A percentile compares a stretch with the other conserved stretches of the same genome.
phyloP scores from a whole-genome alignment of 2,888 invertebrate species.

The Xanthia togata region DNA sequence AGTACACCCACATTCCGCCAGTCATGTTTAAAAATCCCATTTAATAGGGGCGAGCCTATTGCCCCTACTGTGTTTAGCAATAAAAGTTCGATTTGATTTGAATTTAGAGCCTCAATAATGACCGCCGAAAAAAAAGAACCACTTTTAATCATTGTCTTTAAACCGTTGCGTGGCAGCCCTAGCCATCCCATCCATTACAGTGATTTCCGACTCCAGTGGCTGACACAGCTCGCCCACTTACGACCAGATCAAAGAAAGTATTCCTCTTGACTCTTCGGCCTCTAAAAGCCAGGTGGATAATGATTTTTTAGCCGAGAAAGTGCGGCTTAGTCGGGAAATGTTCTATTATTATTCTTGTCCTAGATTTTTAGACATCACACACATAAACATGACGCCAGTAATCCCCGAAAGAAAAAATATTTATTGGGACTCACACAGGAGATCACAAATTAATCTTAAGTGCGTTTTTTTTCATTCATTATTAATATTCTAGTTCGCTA shows the following conservation, averaged over 20 bases:
- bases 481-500: too few relatives aligned
- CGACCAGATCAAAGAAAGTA: constrained; percentile 80
- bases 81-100: neutral
- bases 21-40: too few relatives aligned
- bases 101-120: neutral
- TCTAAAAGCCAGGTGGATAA: constrained; percentile 65
- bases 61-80: neutral
- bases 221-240: constrained; percentile 77
- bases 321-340: neutral
- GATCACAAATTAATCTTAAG: too few relatives aligned
- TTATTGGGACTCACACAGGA: too few relatives aligned
- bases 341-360: neutral
- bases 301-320: constrained; percentile 16
- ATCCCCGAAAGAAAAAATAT: too few relatives aligned
- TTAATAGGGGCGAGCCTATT: too few relatives aligned
- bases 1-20: too few relatives aligned
- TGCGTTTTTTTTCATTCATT: too few relatives aligned
- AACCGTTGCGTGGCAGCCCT: constrained; percentile 72
- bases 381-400: too few relatives aligned
- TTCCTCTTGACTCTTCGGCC: constrained; percentile 60
- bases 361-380: neutral
- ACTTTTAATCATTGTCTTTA: neutral
- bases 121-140: neutral
- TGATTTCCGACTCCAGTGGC: constrained; percentile 82
- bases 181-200: constrained; percentile 80